Evolutionary conservation across 2,888 invertebrate genomes (phyloP).

Genomic region (Phoenoteleia sp.): DNA sequence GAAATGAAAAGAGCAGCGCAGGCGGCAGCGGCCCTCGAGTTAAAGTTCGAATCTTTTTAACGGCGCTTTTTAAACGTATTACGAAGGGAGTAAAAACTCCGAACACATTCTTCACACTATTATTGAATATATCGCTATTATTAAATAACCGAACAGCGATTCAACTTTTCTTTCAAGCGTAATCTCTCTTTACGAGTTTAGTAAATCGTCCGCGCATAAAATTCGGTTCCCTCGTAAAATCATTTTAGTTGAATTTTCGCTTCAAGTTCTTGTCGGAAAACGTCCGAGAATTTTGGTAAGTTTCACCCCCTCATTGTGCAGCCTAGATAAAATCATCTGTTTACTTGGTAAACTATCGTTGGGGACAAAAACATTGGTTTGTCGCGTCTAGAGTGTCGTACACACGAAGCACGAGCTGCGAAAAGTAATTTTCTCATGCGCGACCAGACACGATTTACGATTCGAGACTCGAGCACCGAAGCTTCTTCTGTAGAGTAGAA

Average conservation of each 20-base stretch:
- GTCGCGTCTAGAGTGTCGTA: constrained; percentile 59
- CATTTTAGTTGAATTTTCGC: constrained; percentile 26
- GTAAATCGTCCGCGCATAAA: constrained; percentile 40
- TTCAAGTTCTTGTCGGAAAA: not conserved
- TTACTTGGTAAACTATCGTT: constrained; percentile 60
- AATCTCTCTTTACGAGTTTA: constrained; percentile 55
- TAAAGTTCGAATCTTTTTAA: constrained; percentile 21
- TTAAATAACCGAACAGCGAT: constrained; percentile 45
- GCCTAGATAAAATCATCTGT: constrained; percentile 67
- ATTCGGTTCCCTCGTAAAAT: constrained; percentile 46
- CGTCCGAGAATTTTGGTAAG: constrained; percentile 36
- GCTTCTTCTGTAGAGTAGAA: constrained; percentile 49
- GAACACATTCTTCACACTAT: constrained; percentile 25
- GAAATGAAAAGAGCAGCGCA: constrained; percentile 8
- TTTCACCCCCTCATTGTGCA: constrained; percentile 43
- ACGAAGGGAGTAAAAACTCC: constrained; percentile 29
- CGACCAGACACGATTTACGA: constrained; percentile 75
- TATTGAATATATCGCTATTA: constrained; percentile 53
- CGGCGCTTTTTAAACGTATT: constrained; percentile 34
- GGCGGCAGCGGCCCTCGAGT: not conserved
- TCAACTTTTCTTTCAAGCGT: constrained; percentile 14
- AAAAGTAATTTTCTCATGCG: constrained; percentile 75
- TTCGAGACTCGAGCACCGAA: constrained; percentile 63
- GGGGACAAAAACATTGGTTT: constrained; percentile 69
- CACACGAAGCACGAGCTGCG: constrained; percentile 66